Base-by-base conservation (phyloP, 2,797 vertebrate genomes). In the Pogonophryne albipinna region DNA sequence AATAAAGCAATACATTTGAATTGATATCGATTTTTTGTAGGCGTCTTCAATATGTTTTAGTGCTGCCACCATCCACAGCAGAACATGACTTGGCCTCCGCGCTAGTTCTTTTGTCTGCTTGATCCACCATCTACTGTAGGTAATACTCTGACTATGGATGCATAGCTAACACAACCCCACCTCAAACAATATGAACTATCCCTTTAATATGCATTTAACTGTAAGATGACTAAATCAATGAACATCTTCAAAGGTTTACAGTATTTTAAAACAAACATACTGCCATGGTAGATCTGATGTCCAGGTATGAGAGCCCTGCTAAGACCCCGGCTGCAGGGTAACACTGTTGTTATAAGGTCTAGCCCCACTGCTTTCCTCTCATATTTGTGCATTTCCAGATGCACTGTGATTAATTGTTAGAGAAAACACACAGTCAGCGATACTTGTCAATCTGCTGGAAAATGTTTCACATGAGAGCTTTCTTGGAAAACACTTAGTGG, bases 401-500 rank as follows among this genome's bases (percentile, higher is more conserved):
- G 42, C 53, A n/a, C n/a, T 10, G 53, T 69, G 60, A 85, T 83
- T 79, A 50, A 90, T 85, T 80, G 80, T 67, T 66, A 52, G 70
- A 70, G 41, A 60, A 87, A 87, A 81, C 50, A 63, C 64, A 63
- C 47, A 69, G 66, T 78, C 62, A 79, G 68, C 62, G 79, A 46
- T 76, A 71, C 69, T 79, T 62, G 34, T 76, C 56, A 85, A 78
- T 71, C 41, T 8, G n/a, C 44, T 45, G 58, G 74, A 73, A 82
- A 86, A 76, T 20, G 38, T 53, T 66, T 82, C 78, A 75, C 74
- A 45, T 57, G 60, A 81, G 50, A 71, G 68, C 46, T 82, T 89
- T 89, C 87, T 89, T 84, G 82, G 82, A 91, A 90, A 91, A 90
- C 85, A 75, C 51, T 79, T 57, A 47, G 70, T 55, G 38, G 52